Evolutionary conservation across 1,140 invertebrate species (phyloP), one percentile per base, ranked within the genome.

Genomic region (Sycophaga agraensis): DNA sequence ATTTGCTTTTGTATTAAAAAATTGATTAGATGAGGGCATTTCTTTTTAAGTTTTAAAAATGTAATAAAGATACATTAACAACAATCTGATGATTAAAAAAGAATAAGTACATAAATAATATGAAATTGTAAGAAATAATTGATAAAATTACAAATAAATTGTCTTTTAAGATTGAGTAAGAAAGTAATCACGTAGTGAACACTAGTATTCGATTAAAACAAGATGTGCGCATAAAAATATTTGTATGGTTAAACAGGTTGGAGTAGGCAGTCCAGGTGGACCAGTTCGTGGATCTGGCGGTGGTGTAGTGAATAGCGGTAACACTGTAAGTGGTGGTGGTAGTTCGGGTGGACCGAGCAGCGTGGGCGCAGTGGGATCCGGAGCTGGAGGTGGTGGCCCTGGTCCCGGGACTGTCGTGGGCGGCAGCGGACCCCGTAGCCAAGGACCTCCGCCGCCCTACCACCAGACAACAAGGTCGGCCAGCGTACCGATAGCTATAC

Each of bases 381-480:
- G 42, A 5, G 60, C 42, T 0, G 22, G 35, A 26, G 51, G 58
- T n/a, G 4, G 35, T 0, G 55, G 46, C 5, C 22, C 45, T 58
- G 57, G 60, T 16, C 43, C 21, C 0, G 56, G 53, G 9, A 22
- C 45, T 55, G 60, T 63, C 49, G 76, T 83, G 39, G 79, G 85
- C 24, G 73, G 80, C 34, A 68, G 73, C 8, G 78, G 75, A 24
- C 84, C 84, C 9, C 83, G 85, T 43, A 85, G 85, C 63, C 92
- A 93, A 79, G 92, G 92, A 8, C 91, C 93, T 6, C 93, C 93
- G 2, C 93, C 93, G 5, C 89, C 93, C 12, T 92, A 92, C 80
- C 90, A 91, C 75, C 89, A 89, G 72, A 89, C 88, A 43, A 90
- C 90, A 65, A 82, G 91, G 68, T 92, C 91, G 42, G 90, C 91